phyloP scores from a whole-genome alignment of 2,888 invertebrate genomes.

The Eristalinus aeneus region DNA sequence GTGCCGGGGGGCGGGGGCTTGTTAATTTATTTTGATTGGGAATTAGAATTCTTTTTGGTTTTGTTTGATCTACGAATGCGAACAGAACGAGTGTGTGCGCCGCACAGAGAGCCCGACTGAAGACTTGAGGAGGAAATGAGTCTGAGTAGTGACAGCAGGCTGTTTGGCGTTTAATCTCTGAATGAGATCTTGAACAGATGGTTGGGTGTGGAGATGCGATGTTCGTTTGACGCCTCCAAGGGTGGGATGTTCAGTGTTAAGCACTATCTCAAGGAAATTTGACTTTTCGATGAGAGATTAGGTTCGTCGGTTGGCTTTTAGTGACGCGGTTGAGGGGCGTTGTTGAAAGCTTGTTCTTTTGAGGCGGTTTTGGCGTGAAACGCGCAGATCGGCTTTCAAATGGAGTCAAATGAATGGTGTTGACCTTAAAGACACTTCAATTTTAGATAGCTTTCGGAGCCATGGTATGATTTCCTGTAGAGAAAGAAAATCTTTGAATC shows the following conservation, averaged over 20 bases:
- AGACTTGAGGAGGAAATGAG: conserved; percentile 44
- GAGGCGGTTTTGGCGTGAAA: no score
- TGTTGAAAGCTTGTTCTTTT: no score
- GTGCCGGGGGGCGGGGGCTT: neutral
- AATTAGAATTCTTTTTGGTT: conserved; percentile 40
- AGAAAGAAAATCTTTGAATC: no score
- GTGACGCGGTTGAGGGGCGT: no score
- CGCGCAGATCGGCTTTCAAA: no score
- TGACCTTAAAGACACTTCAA: no score
- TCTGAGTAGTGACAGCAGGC: conserved; percentile 35
- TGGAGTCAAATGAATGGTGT: no score
- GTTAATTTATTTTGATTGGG: conserved; percentile 64
- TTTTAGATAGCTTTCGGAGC: no score
- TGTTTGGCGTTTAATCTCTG: conserved; percentile 13
- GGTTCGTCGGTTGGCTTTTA: neutral
- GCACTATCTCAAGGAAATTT: neutral
- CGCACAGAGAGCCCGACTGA: neutral
- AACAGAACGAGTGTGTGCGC: neutral
- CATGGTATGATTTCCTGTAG: no score
- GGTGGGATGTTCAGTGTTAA: neutral
- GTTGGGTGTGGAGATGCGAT: neutral
- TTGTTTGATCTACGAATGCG: conserved; percentile 51
- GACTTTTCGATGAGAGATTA: neutral
- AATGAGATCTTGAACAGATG: conserved; percentile 42
- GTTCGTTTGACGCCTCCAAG: neutral